Conservation (phyloP, 2,113 vertebrate genomes). For the Corythaeola cristata region DNA sequence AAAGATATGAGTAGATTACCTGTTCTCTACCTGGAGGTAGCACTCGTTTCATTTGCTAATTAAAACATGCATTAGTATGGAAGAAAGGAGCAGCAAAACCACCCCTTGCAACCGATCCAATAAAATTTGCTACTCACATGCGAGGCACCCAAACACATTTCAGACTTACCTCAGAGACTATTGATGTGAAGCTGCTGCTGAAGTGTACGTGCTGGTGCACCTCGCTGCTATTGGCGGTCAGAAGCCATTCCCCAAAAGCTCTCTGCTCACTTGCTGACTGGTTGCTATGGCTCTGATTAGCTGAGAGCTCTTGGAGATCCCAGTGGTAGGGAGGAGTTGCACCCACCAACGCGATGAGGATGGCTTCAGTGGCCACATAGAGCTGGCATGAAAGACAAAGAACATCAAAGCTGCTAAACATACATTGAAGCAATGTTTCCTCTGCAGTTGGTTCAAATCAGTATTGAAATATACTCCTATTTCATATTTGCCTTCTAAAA, state of each 20-base stretch:
- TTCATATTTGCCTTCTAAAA: background rate
- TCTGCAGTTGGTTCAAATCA: background rate
- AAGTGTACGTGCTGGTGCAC: constrained; percentile 72
- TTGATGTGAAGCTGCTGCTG: constrained; percentile 77
- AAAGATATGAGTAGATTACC: background rate
- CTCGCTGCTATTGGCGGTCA: constrained; percentile 73
- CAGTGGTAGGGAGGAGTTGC: constrained; percentile 77
- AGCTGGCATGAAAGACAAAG: constrained; percentile 71
- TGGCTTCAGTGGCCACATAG: constrained; percentile 79
- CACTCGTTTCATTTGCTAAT: background rate
- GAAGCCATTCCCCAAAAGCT: constrained; percentile 76
- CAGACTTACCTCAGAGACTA: constrained; percentile 79
- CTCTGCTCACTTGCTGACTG: constrained; percentile 10
- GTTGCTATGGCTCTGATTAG: constrained; percentile 72
- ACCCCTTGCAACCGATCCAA: fast-evolving
- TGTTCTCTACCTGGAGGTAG: background rate
- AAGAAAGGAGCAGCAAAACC: background rate
- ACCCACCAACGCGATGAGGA: constrained; percentile 77
- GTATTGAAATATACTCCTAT: background rate
- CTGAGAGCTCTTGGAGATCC: constrained; percentile 70
- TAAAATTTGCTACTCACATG: background rate
- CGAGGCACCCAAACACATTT: background rate
- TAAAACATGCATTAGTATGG: background rate
- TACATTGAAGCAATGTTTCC: background rate
- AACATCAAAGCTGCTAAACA: background rate